These are phyloP conservation scores for Lontra canadensis DNA, from an alignment of 2,113 vertebrate species.

Conservation along the genomic window DNA sequence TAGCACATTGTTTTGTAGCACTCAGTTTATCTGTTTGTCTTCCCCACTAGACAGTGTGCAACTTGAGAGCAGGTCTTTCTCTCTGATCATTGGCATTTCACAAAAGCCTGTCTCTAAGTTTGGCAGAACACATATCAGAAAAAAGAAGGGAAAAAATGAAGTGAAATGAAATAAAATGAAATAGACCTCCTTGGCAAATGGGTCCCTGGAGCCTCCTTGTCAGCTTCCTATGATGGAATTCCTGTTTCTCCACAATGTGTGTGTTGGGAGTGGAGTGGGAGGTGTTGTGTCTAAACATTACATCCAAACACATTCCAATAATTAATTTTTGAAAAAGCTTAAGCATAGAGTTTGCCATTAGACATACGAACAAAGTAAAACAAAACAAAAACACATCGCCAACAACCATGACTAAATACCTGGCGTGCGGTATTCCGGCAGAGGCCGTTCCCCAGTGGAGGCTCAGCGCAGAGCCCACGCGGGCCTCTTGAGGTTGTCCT, in stretches of 20 bases:
- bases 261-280: background rate
- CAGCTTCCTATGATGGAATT: background rate
- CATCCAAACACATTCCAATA: background rate
- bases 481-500: slow-evolving; percentile 27
- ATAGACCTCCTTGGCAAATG: background rate
- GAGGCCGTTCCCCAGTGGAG: background rate
- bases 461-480: background rate
- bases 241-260: background rate
- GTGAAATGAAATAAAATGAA: background rate
- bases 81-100: background rate
- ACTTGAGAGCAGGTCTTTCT: background rate
- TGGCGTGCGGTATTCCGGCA: background rate
- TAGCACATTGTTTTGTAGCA: background rate
- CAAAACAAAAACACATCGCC: background rate
- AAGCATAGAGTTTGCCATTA: background rate
- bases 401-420: background rate
- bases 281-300: background rate
- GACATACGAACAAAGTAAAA: background rate
- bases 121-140: background rate
- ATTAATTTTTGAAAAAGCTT: background rate
- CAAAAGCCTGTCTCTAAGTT: background rate
- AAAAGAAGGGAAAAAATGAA: background rate
- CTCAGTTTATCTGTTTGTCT: background rate
- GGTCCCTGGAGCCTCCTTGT: background rate
- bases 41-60: background rate